Base-by-base conservation (phyloP, 2,888 invertebrate species). In the Eupeodes luniger region DNA sequence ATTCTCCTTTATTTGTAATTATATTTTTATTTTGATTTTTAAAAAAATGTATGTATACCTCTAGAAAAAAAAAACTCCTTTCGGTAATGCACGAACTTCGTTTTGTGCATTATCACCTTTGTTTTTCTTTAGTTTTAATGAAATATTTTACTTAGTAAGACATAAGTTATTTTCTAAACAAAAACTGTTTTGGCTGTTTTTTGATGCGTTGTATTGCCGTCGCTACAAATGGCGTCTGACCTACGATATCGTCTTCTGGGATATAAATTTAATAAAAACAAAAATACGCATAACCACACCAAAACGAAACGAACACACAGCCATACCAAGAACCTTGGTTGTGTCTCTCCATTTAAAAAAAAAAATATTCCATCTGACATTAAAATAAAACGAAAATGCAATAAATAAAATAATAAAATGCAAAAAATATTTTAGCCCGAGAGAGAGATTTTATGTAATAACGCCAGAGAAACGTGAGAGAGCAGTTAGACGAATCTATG, bases 51-150 rank as follows among this genome's bases (percentile, higher is more conserved):
- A 16, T 69, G 57, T 67, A 36, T 79, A 62, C 75, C 82, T 78
- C 69, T 59, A 40, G 62, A 16, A 69, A 53, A 78, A 27, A 70
- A 72, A 66, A 64, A 61, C 57, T 69, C 78, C 64, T 66, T 87
- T 84, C 77, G 87, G 80, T 74, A 36, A 67, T 83, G 66, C 27
- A 47, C 75, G 66, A 74, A 85, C 78, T 81, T 88, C 81, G 70
- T 85, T 74, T 74, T 69, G 75, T 78, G 64, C 78, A 78, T 81
- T 70, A 53, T 77, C 85, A 81, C 78, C 78, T 88, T 81, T 86
- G 86, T 84, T 87, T 88, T 88, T 88, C 85, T 88, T 88, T 88
- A 88, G 88, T 88, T 88, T 85, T 85, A 88, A 75, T 81, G 53
- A 81, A 81, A 81, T 88, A 88, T 75, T 75, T 88, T 85, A 81